Evolutionary conservation across 1,140 invertebrate species (phyloP).

Genomic region (Cecropterus lyciades): DNA sequence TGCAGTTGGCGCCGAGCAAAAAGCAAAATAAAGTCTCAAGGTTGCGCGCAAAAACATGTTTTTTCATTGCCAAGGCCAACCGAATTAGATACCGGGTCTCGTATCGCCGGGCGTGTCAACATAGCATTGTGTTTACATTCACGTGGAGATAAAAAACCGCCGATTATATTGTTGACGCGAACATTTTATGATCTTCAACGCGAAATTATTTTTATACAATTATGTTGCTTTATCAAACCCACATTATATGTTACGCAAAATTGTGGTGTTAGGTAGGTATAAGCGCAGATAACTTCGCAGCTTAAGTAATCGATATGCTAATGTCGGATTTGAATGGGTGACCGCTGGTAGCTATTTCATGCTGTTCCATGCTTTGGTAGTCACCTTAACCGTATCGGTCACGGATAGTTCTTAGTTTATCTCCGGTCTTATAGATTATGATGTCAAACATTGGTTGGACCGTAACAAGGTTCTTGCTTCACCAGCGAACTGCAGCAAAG

Average conservation of each 20-base stretch:
- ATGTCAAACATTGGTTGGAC: too few species aligned
- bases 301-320: too few species aligned
- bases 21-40: slow-evolving; percentile 61
- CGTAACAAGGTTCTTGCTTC: too few species aligned
- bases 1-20: slow-evolving; percentile 42
- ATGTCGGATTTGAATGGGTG: too few species aligned
- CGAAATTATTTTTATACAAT: slow-evolving; percentile 37
- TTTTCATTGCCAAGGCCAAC: slow-evolving; percentile 82
- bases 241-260: slow-evolving; percentile 9
- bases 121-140: slow-evolving; percentile 73
- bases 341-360: background rate
- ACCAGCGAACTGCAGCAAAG: too few species aligned
- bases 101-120: slow-evolving; percentile 76
- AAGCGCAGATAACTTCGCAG: background rate
- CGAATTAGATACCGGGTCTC: slow-evolving; percentile 78
- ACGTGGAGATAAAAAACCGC: slow-evolving; percentile 56
- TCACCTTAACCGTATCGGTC: too few species aligned
- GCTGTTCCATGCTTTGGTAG: too few species aligned
- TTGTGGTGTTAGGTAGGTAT: background rate
- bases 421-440: too few species aligned
- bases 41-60: slow-evolving; percentile 70
- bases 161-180: slow-evolving; percentile 52
- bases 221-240: slow-evolving; percentile 20
- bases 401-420: too few species aligned
- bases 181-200: slow-evolving; percentile 37